Conservation (phyloP, 2,888 invertebrate genomes). For the Acrocyrtus sp. region DNA sequence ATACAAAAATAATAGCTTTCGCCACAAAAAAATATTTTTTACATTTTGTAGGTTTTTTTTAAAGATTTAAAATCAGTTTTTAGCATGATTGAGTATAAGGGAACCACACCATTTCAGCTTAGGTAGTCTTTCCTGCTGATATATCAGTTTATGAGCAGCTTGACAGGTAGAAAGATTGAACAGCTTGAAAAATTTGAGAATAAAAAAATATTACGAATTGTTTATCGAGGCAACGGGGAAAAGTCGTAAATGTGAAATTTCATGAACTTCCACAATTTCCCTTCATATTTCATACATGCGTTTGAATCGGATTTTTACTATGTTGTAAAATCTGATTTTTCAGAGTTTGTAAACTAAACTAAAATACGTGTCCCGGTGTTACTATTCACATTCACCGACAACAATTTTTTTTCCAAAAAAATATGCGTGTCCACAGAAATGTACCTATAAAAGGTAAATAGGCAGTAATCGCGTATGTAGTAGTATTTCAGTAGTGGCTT, state of each 20-base stretch:
- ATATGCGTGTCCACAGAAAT: no score
- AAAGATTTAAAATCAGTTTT: no score
- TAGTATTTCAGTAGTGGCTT: no score
- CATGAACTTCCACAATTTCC: conserved; percentile 30
- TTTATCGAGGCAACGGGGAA: conserved; percentile 46
- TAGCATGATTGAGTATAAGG: conserved; percentile 21
- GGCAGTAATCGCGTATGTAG: no score
- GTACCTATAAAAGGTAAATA: no score
- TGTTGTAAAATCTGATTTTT: background rate
- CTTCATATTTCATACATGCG: conserved; percentile 7
- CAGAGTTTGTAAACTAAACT: conserved; percentile 24
- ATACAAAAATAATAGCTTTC: no score
- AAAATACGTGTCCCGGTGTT: no score
- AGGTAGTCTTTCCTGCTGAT: conserved; percentile 6
- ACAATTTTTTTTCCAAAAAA: no score
- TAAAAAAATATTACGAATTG: conserved; percentile 35
- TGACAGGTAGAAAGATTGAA: conserved; percentile 48
- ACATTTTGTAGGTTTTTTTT: no score
- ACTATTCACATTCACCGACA: no score
- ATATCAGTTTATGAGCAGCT: conserved; percentile 20
- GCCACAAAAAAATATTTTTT: no score
- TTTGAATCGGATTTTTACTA: no score
- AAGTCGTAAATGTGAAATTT: conserved; percentile 45
- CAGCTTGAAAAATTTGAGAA: conserved; percentile 24
- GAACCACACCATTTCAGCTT: background rate